phyloP scores from a whole-genome alignment of 2,113 vertebrate genomes.

The Plecturocebus donacophilus region DNA sequence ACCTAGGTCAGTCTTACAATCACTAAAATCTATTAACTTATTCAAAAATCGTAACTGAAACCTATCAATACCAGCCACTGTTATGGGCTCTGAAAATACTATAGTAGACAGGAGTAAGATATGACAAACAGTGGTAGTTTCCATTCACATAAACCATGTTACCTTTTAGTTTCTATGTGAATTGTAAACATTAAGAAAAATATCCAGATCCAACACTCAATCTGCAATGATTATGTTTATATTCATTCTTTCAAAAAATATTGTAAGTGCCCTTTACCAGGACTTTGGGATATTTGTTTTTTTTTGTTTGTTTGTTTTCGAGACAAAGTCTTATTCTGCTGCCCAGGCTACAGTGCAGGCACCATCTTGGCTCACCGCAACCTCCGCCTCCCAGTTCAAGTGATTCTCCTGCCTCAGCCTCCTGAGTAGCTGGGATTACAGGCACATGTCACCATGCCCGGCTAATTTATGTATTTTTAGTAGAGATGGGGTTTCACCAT shows the following conservation, averaged over 20 bases:
- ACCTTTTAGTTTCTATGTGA: not conserved
- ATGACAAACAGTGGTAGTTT: not conserved
- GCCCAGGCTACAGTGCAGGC: no score
- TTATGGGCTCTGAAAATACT: not conserved
- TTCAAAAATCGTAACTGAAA: not conserved
- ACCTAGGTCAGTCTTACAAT: not conserved
- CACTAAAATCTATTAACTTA: not conserved
- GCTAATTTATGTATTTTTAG: no score
- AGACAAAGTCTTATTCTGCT: no score
- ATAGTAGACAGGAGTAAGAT: not conserved
- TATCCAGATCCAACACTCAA: not conserved
- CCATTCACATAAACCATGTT: not conserved
- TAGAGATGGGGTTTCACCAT: no score
- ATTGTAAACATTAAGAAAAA: not conserved
- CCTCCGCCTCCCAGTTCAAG: no score
- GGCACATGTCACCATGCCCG: no score
- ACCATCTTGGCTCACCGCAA: no score
- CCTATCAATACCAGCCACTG: not conserved
- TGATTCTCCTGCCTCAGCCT: no score
- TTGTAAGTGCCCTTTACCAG: not conserved
- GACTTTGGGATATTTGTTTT: not conserved
- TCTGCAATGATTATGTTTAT: not conserved
- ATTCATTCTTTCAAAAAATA: constrained; percentile 24
- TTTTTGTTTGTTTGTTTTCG: no score
- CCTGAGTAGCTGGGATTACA: no score